Percentiles rank a stretch among this genome's conserved stretches.
These are phyloP conservation scores for Tenthredo amoena DNA, from an alignment of 2,888 invertebrate species.

Conservation along the genomic window DNA sequence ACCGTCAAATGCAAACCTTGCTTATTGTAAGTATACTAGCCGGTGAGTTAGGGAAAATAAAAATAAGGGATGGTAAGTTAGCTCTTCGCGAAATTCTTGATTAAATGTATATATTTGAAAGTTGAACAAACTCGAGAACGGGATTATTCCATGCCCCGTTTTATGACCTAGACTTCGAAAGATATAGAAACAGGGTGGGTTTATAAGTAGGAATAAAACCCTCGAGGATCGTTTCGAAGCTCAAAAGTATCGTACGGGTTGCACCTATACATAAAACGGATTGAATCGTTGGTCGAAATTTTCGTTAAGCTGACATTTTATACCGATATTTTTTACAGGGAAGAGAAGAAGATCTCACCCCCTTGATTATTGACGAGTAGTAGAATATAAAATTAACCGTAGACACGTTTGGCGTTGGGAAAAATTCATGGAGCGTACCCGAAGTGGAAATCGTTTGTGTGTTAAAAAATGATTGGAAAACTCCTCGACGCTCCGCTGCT, in stretches of 20 bases:
- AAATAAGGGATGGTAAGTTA: neutral
- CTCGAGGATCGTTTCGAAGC: conserved; percentile 5
- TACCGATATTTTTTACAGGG: neutral
- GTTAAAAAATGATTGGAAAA: conserved; percentile 50
- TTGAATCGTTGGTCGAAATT: conserved; percentile 17
- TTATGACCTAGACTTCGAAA: neutral
- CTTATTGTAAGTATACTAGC: neutral
- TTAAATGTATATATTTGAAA: conserved; percentile 36
- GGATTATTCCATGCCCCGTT: conserved; percentile 28
- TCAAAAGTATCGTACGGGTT: conserved; percentile 3
- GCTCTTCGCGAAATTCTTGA: conserved; percentile 13
- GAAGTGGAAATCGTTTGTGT: conserved; percentile 53
- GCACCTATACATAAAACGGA: neutral
- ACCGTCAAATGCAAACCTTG: neutral
- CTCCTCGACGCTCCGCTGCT: neutral
- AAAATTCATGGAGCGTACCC: conserved; percentile 60
- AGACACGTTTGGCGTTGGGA: conserved; percentile 59
- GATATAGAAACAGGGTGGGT: conserved; percentile 3
- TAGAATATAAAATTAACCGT: neutral
- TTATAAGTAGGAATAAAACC: conserved; percentile 18
- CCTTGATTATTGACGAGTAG: neutral
- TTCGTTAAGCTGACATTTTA: neutral
- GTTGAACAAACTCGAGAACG: conserved; percentile 21
- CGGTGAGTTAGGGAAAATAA: neutral
- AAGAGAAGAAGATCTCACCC: neutral